A percentile compares a stretch with the other conserved stretches of the same genome.
phyloP scores from a whole-genome alignment of 2,113 vertebrate species.

The Gallinago media region DNA sequence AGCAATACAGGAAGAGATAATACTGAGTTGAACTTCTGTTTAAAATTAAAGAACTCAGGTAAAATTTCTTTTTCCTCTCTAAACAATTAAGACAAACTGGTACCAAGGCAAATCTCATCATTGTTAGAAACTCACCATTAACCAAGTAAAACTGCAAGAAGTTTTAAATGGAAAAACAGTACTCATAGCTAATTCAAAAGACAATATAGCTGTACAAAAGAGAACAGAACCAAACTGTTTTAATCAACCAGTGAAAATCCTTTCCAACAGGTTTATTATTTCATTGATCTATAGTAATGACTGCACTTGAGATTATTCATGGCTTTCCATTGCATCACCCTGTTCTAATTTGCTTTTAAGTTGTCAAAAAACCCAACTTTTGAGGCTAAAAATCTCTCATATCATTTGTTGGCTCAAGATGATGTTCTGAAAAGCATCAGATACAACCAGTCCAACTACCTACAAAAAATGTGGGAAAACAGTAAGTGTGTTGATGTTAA shows the following conservation, averaged over 20 bases:
- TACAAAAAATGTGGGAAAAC: background rate
- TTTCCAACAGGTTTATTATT: background rate
- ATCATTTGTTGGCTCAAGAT: background rate
- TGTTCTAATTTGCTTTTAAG: background rate
- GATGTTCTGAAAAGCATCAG: background rate
- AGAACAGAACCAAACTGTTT: background rate
- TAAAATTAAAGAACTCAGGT: background rate
- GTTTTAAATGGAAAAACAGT: background rate
- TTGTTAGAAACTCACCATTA: background rate
- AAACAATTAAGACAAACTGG: background rate
- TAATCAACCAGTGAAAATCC: background rate
- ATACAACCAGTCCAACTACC: background rate
- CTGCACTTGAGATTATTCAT: background rate
- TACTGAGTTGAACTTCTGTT: background rate
- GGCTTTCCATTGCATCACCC: background rate
- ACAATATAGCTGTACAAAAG: background rate
- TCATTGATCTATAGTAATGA: background rate
- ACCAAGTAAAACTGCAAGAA: background rate
- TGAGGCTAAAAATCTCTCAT: background rate
- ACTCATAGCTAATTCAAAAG: background rate
- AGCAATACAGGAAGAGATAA: background rate
- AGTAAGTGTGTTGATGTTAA: background rate
- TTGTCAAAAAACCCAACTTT: background rate
- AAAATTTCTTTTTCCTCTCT: background rate
- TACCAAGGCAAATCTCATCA: background rate